These are phyloP conservation scores for Gymnobelideus leadbeateri DNA, from an alignment of 2,113 vertebrate species.

Conservation along the genomic window DNA sequence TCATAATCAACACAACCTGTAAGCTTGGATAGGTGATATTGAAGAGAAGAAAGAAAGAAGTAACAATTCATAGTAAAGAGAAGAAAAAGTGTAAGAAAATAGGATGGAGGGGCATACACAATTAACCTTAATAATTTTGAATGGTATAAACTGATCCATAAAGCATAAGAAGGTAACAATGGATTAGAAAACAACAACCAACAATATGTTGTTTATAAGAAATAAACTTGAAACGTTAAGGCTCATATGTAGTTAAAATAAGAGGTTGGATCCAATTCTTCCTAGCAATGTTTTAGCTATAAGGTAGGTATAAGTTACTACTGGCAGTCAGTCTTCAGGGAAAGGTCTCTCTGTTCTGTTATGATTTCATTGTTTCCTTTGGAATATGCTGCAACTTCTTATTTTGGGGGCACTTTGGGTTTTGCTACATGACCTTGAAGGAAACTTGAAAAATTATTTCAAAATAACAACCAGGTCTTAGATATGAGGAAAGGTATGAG, in stretches of 20 bases:
- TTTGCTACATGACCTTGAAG: slow-evolving; percentile 1
- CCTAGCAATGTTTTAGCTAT: not conserved
- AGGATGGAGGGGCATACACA: not conserved
- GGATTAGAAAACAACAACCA: not conserved
- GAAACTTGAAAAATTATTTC: slow-evolving; percentile 36
- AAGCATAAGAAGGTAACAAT: not conserved
- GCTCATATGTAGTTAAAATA: not conserved
- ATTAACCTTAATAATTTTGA: not conserved
- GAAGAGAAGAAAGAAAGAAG: not conserved
- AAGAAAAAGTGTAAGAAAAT: not conserved
- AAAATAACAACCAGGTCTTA: slow-evolving; percentile 15
- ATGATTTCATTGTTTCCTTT: not conserved
- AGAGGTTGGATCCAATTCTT: not conserved
- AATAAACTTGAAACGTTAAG: not conserved
- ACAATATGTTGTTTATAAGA: not conserved
- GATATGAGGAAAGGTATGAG: slow-evolving; percentile 11
- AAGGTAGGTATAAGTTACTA: not conserved
- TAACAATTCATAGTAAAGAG: not conserved
- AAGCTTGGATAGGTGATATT: not conserved
- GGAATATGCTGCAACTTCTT: not conserved
- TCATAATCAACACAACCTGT: not conserved
- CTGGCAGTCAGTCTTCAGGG: not conserved
- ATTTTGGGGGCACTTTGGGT: not conserved
- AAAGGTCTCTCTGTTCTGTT: not conserved
- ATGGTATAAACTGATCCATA: not conserved